Base-by-base conservation (phyloP, 2,113 vertebrate genomes). In the Hoplias malabaricus region DNA sequence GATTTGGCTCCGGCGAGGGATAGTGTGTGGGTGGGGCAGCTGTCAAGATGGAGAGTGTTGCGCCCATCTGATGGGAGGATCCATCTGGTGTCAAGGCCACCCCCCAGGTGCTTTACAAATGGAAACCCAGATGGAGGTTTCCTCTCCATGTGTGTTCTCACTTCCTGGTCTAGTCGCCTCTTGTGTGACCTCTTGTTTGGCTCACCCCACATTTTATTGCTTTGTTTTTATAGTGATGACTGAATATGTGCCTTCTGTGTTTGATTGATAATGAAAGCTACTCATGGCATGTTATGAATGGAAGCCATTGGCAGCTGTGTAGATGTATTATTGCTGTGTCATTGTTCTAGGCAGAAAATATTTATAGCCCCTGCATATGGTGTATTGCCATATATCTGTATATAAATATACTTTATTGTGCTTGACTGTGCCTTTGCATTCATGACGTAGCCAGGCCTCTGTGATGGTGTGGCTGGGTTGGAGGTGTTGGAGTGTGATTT, bases 81-180 rank as follows among this genome's bases (percentile, higher is more conserved):
- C 81, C 81, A 83, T 83, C 81, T 83, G 81, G 54, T 80, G 56
- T 23, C 36, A 57, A 77, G 31, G 36, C 42, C 8, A 75, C 78
- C 73, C 81, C 82, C 79, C 82, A 77, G 69, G 82, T 80, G 78
- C 48, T 0, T 59, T 77, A 73, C 82, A 83, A 80, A 83, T 83
- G 78, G 78, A 67, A 62, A 21, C 73, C 61, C 82, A 83, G 82
- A 83, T 76, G 80, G 80, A 72, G 80, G 21, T 69, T 79, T 67
- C 80, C 72, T 82, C 59, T 82, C 40, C 1, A 7, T 63, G 77
- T 63, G 53, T 46, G 72, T 54, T 42, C 31, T 29, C 42, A 19
- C 36, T 34, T 76, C 62, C 53, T 76, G 53, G 25, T 54, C 59
- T 21, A n/a, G 23, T 29, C 21, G 42, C 43, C 21, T 65, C 77